Evolutionary conservation across 2,888 invertebrate genomes (phyloP), one percentile per base, ranked within the genome.

Genomic region (Ferdinandea cuprea): DNA sequence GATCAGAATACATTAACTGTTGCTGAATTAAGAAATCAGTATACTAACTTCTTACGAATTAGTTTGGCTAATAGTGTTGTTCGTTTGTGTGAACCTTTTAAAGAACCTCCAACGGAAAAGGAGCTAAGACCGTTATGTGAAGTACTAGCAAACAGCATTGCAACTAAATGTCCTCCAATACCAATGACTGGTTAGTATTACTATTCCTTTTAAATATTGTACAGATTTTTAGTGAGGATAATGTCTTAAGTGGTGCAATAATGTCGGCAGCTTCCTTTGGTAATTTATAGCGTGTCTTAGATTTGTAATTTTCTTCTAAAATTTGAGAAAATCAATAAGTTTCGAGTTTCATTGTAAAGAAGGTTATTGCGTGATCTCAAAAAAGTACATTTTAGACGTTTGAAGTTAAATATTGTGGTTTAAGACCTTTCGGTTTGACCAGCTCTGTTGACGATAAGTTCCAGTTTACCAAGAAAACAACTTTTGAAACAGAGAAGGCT

Each of bases 11-110:
- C 90, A 59, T 86, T 92, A 42, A 92, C 92, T 87, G 86, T 87
- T 4, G 89, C 89, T 1, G 91, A 90, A 86, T 87, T 92, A 58
- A 90, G 92, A 69, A 93, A 93, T 86, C 92, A 93, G 76, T 93
- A 93, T 76, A 89, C 91, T 1, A 92, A 93, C 85, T 90, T 92
- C 71, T 87, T 93, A 79, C 89, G 92, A 77, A 92, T 93, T 21
- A 92, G 92, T 88, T 91, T 92, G 3, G 88, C 91, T 28, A 91
- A 91, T 63, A 90, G 90, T 35, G 89, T 90, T 63, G 86, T 92
- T 32, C 48, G 46, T 13, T 85, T 87, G 35, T 92, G 92, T 78
- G 91, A 91, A 0, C 91, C 92, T 1, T 93, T 92, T 85, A 88
- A 90, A 15, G 40, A 69, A 28, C 89, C 91, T 7, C 92, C 92